Conservation (phyloP, 2,797 vertebrate species). For the Acridotheres tristis region DNA sequence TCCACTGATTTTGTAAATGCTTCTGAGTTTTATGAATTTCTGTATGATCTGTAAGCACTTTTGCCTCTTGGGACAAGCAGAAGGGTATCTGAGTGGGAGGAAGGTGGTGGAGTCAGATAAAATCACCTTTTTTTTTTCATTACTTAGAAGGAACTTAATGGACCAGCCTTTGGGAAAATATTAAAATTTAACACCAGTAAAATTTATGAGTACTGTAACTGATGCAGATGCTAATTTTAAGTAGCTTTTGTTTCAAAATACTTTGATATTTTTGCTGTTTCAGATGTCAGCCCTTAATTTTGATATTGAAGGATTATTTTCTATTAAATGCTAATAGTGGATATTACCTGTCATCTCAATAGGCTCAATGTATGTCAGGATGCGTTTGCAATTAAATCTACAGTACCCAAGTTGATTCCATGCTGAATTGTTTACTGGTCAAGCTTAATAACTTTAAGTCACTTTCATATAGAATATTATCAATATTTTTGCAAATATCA, state of each 20-base stretch:
- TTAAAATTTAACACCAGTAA: background rate
- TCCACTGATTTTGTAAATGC: background rate
- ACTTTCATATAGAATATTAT: background rate
- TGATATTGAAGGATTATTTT: background rate
- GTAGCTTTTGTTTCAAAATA: background rate
- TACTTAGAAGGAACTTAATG: background rate
- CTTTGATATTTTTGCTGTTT: background rate
- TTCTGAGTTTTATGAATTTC: background rate
- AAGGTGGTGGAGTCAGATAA: background rate
- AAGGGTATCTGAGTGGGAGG: background rate
- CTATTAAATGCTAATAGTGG: background rate
- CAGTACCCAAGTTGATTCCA: background rate
- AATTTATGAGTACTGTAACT: background rate
- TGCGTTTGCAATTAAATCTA: background rate
- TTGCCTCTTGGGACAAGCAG: background rate
- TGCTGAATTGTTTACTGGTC: background rate
- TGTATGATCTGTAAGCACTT: background rate
- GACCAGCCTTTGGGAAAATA: background rate
- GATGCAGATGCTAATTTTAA: background rate
- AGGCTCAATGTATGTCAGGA: background rate
- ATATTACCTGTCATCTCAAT: background rate
- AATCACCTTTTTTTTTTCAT: background rate
- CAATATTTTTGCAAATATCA: background rate
- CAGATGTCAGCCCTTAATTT: background rate
- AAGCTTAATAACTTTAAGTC: background rate